Conservation (phyloP, 2,888 invertebrate genomes). For the Tortricodes alternella region DNA sequence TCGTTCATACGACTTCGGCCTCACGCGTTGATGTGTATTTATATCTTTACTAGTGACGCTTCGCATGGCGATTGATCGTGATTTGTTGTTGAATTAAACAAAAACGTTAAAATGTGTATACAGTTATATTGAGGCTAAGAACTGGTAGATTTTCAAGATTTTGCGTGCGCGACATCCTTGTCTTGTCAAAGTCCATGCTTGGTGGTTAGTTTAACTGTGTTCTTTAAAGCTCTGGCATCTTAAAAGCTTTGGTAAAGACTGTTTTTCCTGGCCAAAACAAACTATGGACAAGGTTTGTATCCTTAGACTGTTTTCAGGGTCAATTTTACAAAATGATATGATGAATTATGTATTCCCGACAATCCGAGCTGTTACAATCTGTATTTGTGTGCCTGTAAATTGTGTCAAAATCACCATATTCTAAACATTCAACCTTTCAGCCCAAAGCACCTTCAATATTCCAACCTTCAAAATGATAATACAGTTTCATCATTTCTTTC, state of each 20-base stretch:
- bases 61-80: slow-evolving; percentile 36
- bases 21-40: slow-evolving; percentile 60
- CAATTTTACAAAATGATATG: too few relatives aligned
- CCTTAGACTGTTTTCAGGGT: too few relatives aligned
- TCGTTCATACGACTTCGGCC: slow-evolving; percentile 42
- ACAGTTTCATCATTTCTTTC: too few relatives aligned
- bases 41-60: slow-evolving; percentile 38
- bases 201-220: slow-evolving; percentile 10
- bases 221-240: neutral
- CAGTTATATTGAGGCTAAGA: slow-evolving; percentile 13
- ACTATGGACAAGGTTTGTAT: slow-evolving; percentile 20
- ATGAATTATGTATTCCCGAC: too few relatives aligned
- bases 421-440: too few relatives aligned
- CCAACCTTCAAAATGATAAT: too few relatives aligned
- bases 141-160: slow-evolving; percentile 17
- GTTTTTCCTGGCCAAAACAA: neutral
- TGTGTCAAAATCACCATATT: too few relatives aligned
- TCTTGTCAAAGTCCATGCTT: slow-evolving; percentile 41
- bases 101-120: neutral
- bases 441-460: too few relatives aligned
- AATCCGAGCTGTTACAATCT: neutral
- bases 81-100: slow-evolving; percentile 16
- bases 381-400: too few relatives aligned
- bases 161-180: slow-evolving; percentile 20
- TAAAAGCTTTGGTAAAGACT: neutral